A percentile compares a stretch with the other conserved stretches of the same genome.
These are phyloP conservation scores for Colostygia pectinataria DNA, from an alignment of 2,888 invertebrate genomes.

Conservation along the genomic window DNA sequence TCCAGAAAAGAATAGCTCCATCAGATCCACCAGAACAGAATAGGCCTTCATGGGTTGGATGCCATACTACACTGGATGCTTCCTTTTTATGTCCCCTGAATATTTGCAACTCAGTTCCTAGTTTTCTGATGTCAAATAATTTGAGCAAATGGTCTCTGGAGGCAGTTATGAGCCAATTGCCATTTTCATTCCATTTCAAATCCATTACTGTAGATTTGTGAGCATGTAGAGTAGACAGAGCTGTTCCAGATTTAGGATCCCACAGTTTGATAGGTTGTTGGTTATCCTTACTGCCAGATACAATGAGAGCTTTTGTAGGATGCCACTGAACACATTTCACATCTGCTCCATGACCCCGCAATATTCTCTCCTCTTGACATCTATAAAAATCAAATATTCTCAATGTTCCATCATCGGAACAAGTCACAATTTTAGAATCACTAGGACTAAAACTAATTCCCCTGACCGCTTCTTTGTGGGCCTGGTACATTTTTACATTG, in stretches of 20 bases:
- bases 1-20: constrained; percentile 99
- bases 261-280: constrained; percentile 99
- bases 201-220: constrained; percentile 99
- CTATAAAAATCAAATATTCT: constrained; percentile 99
- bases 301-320: constrained; percentile 97
- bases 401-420: constrained; percentile 99
- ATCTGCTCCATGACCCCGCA: constrained; percentile 98
- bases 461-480: constrained; percentile 99
- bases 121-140: constrained; percentile 97
- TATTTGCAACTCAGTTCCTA: constrained; percentile 97
- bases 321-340: constrained; percentile 99
- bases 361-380: constrained; percentile 97
- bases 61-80: constrained; percentile 98
- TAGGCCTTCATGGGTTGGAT: constrained; percentile 98
- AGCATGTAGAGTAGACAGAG: constrained; percentile 98
- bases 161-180: constrained; percentile 99
- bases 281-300: constrained; percentile 99
- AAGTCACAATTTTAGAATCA: constrained; percentile 99
- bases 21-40: constrained; percentile 99
- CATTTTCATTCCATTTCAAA: constrained; percentile 99
- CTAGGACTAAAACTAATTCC: constrained; percentile 99
- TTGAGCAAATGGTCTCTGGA: constrained; percentile 98
- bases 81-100: constrained; percentile 99
- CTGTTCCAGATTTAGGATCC: constrained; percentile 98
- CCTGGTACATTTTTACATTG: constrained; percentile 99